Evolutionary conservation across 1,140 invertebrate species (phyloP).

Genomic region (Mycetomoellerius zeteki): DNA sequence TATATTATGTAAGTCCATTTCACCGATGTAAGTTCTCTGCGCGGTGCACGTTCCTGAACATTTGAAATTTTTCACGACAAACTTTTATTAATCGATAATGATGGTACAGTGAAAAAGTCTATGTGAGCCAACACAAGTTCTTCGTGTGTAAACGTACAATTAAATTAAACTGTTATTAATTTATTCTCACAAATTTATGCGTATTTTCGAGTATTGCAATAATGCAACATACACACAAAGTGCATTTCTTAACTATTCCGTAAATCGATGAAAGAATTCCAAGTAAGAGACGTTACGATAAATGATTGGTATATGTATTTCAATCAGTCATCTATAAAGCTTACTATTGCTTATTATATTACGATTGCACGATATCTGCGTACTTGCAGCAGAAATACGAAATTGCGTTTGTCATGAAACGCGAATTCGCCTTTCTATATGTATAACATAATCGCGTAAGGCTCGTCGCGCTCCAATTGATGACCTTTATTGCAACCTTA

Average conservation of each 20-base stretch:
- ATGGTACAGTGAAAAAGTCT: too few species aligned
- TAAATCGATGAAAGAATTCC: not conserved
- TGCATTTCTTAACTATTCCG: not conserved
- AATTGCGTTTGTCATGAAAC: constrained; percentile 19
- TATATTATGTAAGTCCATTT: constrained; percentile 18
- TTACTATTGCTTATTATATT: not conserved
- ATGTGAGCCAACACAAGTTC: too few species aligned
- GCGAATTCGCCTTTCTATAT: not conserved
- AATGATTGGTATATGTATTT: not conserved
- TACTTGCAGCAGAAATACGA: not conserved
- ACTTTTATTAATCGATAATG: too few species aligned
- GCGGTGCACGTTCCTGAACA: not conserved
- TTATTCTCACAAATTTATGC: constrained; percentile 1
- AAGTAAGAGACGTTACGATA: not conserved
- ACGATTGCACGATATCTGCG: not conserved
- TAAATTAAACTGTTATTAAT: too few species aligned
- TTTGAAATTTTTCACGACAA: not conserved
- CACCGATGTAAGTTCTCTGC: not conserved
- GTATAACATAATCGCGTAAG: not conserved
- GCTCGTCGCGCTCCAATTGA: not conserved
- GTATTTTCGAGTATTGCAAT: not conserved
- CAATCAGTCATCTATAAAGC: not conserved
- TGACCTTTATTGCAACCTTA: constrained; percentile 48
- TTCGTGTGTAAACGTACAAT: too few species aligned
- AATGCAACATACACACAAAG: not conserved